Evolutionary conservation across 2,888 invertebrate genomes (phyloP), one percentile per base, ranked within the genome.

Genomic region (Imbricaverruca yamaguchii): DNA sequence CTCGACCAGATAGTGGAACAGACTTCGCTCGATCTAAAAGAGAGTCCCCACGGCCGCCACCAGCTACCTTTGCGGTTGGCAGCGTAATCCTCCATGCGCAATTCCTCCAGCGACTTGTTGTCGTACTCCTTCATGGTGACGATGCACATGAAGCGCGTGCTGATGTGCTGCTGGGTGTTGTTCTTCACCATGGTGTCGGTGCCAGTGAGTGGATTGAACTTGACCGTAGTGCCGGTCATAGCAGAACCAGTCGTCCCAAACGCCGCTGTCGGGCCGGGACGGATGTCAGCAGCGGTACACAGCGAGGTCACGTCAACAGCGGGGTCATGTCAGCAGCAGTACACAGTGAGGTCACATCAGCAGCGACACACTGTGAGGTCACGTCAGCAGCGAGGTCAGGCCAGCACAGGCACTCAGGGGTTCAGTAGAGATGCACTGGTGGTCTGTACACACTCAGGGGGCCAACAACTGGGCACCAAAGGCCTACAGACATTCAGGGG

Each of bases 131-230:
- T 84, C 84, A 84, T 84, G 59, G 82, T 80, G 21, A 81, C 82
- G 80, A 84, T 84, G 81, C 82, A 82, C 78, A 97, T 95, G 87
- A 97, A 96, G 85, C 95, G 93, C 0, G 97, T 98, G 85, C 92
- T 94, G 84, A 99, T 96, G 84, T 91, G 94, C 86, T 92, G 93
- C 6, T 93, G 91, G 6, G 92, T 90, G 0, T 96, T 96, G 84
- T 93, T 92, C 88, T 97, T 97, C 85, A 95, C 91, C 89, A 97
- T 92, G 0, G 96, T 94, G 86, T 99, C 99, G 0, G 93, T 93
- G 3, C 96, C 96, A 57, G 93, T 87, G 2, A 88, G 87, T 6
- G 89, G 87, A 82, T 87, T 87, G 84, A 85, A 86, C 87, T 98
- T 97, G 1, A 94, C 90, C 0, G 92, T 91, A 0, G 95, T 94